Conservation (phyloP, 2,113 vertebrate species). For the Okapia johnstoni region DNA sequence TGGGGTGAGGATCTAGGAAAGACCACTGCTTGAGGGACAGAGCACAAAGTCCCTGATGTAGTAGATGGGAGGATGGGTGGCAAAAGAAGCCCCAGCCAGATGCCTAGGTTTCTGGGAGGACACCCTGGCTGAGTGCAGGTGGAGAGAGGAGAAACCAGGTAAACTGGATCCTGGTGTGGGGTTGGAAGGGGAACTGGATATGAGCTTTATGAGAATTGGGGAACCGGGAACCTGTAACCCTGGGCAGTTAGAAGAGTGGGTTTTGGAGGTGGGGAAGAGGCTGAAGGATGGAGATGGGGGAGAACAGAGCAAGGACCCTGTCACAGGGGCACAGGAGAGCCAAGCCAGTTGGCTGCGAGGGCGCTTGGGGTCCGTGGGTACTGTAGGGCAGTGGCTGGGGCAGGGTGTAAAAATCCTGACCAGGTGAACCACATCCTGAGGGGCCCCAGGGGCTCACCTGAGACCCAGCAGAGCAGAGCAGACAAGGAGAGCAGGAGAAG, state of each 20-base stretch:
- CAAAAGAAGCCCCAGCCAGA: neutral
- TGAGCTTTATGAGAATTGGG: neutral
- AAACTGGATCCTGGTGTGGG: neutral
- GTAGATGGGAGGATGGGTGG: neutral
- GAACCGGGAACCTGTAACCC: neutral
- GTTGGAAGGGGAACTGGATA: neutral
- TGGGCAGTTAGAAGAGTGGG: neutral
- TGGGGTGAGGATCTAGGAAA: neutral
- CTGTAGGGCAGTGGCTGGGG: neutral
- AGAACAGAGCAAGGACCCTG: neutral
- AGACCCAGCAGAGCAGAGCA: slow-evolving; percentile 51
- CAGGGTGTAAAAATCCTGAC: neutral
- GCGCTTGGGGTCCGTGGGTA: neutral
- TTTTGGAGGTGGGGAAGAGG: neutral
- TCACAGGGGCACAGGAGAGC: neutral
- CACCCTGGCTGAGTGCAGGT: neutral
- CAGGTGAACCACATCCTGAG: neutral
- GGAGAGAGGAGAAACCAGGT: neutral
- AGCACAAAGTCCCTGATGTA: neutral
- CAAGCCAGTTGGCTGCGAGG: neutral
- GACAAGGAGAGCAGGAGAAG: slow-evolving; percentile 45
- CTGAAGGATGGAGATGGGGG: neutral
- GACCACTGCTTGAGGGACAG: neutral
- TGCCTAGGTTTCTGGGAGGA: neutral
- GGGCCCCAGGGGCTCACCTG: slow-evolving; percentile 53